Evolutionary conservation across 2,888 invertebrate genomes (phyloP).

Genomic region (Holacanthella duospinosa): DNA sequence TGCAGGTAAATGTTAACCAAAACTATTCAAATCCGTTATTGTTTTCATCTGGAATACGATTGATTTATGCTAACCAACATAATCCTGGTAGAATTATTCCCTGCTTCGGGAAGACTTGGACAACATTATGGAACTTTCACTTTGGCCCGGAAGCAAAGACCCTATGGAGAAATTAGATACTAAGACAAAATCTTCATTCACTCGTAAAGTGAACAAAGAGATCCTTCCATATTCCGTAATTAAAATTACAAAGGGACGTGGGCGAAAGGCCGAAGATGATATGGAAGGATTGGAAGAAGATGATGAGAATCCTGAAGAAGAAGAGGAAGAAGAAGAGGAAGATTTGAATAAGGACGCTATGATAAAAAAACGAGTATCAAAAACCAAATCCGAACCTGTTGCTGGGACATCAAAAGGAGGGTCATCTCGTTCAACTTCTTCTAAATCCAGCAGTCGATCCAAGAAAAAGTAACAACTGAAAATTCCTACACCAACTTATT

Average conservation of each 20-base stretch:
- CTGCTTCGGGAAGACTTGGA: constrained; percentile 85
- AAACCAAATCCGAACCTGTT: constrained; percentile 12
- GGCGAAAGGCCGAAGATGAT: constrained; percentile 47
- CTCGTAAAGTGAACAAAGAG: constrained; percentile 82
- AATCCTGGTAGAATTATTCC: constrained; percentile 75
- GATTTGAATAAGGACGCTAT: constrained; percentile 61
- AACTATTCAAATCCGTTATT: background rate
- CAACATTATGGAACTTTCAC: constrained; percentile 68
- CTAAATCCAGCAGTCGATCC: background rate
- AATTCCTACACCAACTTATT: too few species aligned
- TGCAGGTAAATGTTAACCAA: constrained; percentile 47
- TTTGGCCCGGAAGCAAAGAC: constrained; percentile 71
- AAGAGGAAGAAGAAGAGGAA: constrained; percentile 43
- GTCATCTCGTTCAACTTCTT: background rate
- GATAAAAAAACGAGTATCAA: constrained; percentile 55
- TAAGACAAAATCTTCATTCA: constrained; percentile 85
- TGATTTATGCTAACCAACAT: too few species aligned
- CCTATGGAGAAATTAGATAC: constrained; percentile 64
- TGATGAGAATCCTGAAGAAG: constrained; percentile 42
- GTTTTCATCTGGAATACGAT: too few species aligned
- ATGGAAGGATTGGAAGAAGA: constrained; percentile 43
- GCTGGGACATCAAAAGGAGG: background rate
- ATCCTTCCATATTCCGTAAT: constrained; percentile 67
- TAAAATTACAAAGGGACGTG: constrained; percentile 52
- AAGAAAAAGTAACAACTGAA: background rate